A percentile compares a stretch with the other conserved stretches of the same genome.
phyloP scores from a whole-genome alignment of 2,797 vertebrate genomes.

The Centroberyx gerrardi region DNA sequence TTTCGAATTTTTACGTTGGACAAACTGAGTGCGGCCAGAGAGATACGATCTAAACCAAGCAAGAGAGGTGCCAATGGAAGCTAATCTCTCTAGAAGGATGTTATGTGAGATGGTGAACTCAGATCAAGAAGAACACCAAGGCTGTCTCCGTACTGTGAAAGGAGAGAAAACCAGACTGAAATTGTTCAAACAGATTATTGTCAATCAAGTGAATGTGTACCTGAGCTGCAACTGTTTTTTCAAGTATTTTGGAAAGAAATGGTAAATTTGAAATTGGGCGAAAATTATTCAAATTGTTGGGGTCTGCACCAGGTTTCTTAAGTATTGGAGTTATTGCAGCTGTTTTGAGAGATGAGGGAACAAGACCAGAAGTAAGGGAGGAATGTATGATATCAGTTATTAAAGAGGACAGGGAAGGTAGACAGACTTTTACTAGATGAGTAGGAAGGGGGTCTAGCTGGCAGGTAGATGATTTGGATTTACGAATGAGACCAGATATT shows the following conservation, averaged over 20 bases:
- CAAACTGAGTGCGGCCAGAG: too few species aligned
- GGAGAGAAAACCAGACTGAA: conserved; percentile 1
- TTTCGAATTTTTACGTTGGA: too few species aligned
- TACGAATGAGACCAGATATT: background rate
- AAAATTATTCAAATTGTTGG: conserved; percentile 5
- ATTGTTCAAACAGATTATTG: background rate
- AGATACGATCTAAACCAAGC: too few species aligned
- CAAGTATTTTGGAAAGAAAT: conserved; percentile 19
- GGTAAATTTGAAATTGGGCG: background rate
- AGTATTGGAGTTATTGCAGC: conserved; percentile 15
- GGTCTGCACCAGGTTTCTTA: conserved; percentile 22
- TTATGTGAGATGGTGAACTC: too few species aligned
- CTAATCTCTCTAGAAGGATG: too few species aligned
- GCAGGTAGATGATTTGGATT: background rate
- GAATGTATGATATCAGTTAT: background rate
- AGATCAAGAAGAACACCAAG: background rate
- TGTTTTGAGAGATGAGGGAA: conserved; percentile 12
- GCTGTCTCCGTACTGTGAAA: background rate
- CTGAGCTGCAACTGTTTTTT: conserved; percentile 18
- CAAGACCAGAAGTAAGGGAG: conserved; percentile 12
- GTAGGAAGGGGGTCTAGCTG: background rate
- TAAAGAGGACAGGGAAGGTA: background rate
- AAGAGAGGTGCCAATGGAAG: too few species aligned
- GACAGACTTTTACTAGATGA: background rate
- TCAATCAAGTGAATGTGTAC: background rate